Conservation (phyloP, 2,113 vertebrate genomes). For the Hylia prasina region DNA sequence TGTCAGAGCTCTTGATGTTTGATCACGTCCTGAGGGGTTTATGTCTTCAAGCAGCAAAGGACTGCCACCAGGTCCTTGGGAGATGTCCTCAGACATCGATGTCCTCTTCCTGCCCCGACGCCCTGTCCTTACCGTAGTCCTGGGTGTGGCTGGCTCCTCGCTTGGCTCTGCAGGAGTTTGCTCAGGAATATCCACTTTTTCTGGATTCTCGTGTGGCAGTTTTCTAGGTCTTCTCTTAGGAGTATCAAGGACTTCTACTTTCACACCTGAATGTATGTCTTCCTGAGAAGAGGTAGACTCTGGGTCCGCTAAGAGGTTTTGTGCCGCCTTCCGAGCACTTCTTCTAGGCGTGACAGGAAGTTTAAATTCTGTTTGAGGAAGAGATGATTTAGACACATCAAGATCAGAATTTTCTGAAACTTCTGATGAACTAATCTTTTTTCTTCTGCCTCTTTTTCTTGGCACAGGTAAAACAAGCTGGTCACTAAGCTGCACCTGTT, state of each 20-base stretch:
- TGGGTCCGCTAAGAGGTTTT: not conserved
- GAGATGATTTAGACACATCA: not conserved
- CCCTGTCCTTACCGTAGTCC: not conserved
- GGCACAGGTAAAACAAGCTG: conserved; percentile 9
- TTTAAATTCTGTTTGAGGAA: conserved; percentile 21
- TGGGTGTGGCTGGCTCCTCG: not conserved
- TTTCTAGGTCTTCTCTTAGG: conserved; percentile 48
- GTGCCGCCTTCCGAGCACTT: conserved; percentile 55
- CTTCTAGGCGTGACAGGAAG: conserved; percentile 54
- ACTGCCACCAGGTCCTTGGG: not conserved
- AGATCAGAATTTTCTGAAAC: conserved; percentile 33
- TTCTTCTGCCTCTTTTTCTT: conserved; percentile 70
- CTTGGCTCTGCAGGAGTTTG: not conserved
- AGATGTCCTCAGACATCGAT: not conserved
- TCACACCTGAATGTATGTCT: not conserved
- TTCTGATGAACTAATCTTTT: not conserved
- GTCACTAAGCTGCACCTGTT: conserved; percentile 26
- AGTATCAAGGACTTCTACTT: not conserved
- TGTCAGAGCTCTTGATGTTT: not conserved
- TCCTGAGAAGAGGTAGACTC: not conserved
- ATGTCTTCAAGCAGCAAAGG: not conserved
- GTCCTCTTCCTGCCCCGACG: conserved; percentile 35
- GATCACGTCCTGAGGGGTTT: not conserved
- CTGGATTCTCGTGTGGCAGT: not conserved
- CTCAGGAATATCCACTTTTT: not conserved